Evolutionary conservation across 2,888 invertebrate species (phyloP).

Genomic region (Tryphoninae sp.): DNA sequence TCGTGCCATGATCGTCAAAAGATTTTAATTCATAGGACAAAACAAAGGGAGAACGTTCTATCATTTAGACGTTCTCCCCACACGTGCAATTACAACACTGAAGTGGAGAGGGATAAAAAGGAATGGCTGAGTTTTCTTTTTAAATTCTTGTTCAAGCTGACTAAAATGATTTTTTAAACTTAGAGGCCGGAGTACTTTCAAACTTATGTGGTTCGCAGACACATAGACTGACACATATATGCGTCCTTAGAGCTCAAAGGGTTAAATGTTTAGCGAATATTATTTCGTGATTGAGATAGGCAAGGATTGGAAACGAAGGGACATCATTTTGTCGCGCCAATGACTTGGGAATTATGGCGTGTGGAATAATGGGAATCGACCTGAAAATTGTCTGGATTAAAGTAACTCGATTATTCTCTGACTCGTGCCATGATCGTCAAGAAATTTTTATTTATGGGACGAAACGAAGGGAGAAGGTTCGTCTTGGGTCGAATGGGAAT

Average conservation of each 20-base stretch:
- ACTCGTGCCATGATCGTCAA: conserved; percentile 47
- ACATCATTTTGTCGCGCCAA: no score
- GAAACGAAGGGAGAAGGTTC: conserved; percentile 23
- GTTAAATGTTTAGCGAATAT: no score
- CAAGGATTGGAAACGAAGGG: no score
- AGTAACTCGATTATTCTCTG: conserved; percentile 58
- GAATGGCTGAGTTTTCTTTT: neutral
- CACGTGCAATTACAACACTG: conserved; percentile 21
- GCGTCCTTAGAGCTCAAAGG: no score
- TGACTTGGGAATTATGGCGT: no score
- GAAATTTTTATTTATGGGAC: conserved; percentile 65
- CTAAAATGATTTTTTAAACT: no score
- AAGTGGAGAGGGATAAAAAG: neutral
- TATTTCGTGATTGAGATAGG: no score
- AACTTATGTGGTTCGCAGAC: no score
- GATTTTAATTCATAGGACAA: conserved; percentile 66
- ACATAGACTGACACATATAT: no score
- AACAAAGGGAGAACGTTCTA: conserved; percentile 6
- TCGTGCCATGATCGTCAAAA: conserved; percentile 47
- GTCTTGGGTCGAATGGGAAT: no score
- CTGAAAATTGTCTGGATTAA: conserved; percentile 39
- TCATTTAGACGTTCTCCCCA: neutral
- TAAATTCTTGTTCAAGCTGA: neutral
- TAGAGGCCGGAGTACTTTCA: no score
- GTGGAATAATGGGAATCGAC: conserved; percentile 6